Evolutionary conservation across 2,888 invertebrate species (phyloP).

Genomic region (Drosophila robusta): DNA sequence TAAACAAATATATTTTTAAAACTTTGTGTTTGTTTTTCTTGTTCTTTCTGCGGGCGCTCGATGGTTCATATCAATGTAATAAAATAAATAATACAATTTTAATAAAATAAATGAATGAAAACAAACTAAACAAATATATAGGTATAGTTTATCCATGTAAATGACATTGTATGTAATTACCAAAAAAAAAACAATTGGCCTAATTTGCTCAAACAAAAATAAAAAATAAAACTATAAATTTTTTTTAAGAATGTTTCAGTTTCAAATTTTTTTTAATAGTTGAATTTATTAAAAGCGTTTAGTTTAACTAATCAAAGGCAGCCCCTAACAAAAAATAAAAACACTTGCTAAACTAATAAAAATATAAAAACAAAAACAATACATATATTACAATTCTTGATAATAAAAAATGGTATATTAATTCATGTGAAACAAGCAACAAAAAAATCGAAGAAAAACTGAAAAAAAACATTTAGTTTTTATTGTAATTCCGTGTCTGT

Average conservation of each 20-base stretch:
- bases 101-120: slow-evolving; percentile 15
- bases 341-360: slow-evolving; percentile 20
- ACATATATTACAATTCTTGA: slow-evolving; percentile 66
- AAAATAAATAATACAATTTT: slow-evolving; percentile 18
- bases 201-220: slow-evolving; percentile 64
- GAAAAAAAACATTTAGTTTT: slow-evolving; percentile 69
- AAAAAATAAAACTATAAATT: slow-evolving; percentile 11
- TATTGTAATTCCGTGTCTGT: slow-evolving; percentile 82
- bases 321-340: slow-evolving; percentile 21
- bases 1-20: slow-evolving; percentile 34
- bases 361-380: slow-evolving; percentile 28
- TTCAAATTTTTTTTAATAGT: slow-evolving; percentile 53
- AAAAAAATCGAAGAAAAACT: slow-evolving; percentile 28
- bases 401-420: slow-evolving; percentile 58
- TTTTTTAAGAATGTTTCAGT: slow-evolving; percentile 5
- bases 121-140: slow-evolving; percentile 32
- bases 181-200: slow-evolving; percentile 49
- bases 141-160: slow-evolving; percentile 46
- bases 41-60: slow-evolving; percentile 38
- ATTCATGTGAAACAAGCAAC: slow-evolving; percentile 54
- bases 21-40: slow-evolving; percentile 27
- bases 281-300: slow-evolving; percentile 65
- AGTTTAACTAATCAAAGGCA: slow-evolving; percentile 66
- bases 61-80: slow-evolving; percentile 66
- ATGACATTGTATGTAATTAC: slow-evolving; percentile 26